Evolutionary conservation across 2,888 invertebrate species (phyloP), one percentile per base, ranked within the genome.

Genomic region (Microctonus brassicae): DNA sequence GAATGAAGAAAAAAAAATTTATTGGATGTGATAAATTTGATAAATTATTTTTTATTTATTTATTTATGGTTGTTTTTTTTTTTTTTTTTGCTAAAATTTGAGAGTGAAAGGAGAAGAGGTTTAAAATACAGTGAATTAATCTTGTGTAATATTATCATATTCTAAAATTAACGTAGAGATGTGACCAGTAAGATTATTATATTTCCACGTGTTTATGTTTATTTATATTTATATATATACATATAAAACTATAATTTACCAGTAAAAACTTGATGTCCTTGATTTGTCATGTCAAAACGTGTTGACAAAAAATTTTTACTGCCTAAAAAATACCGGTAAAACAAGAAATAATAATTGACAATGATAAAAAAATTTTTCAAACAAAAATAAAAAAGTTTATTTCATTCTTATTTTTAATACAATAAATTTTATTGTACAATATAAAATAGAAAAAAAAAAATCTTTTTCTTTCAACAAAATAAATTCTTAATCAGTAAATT

Each of bases 261-360:
- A 47, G 17, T 47, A 39, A 61, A 63, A 63, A 63, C 63, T 52
- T 11, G 63, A 33, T 63, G 63, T 47, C 63, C 63, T 63, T 63
- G 63, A 63, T 34, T 36, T 36, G 5, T 1, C 36, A n/a, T n/a
- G n/a, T 34, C 2, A 1, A 20, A 17, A 33, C 7, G 20, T 33
- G 7, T 60, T 20, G 34, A 60, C 34, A 47, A 17, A 47, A 4
- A n/a, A 17, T 17, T 47, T 47, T 47, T 17, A n/a, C n/a, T n/a
- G n/a, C n/a, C n/a, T n/a, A n/a, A n/a, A n/a, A n/a, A n/a, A n/a
- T n/a, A n/a, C n/a, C n/a, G n/a, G n/a, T n/a, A n/a, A n/a, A n/a
- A n/a, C n/a, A n/a, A n/a, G n/a, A n/a, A n/a, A n/a, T n/a, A 29
- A 29, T 29, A 29, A 29, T 47, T n/a, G 47, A 39, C 4, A 24